These are phyloP conservation scores for Oenanthe oenanthe DNA, from an alignment of 2,113 vertebrate genomes.

Conservation along the genomic window DNA sequence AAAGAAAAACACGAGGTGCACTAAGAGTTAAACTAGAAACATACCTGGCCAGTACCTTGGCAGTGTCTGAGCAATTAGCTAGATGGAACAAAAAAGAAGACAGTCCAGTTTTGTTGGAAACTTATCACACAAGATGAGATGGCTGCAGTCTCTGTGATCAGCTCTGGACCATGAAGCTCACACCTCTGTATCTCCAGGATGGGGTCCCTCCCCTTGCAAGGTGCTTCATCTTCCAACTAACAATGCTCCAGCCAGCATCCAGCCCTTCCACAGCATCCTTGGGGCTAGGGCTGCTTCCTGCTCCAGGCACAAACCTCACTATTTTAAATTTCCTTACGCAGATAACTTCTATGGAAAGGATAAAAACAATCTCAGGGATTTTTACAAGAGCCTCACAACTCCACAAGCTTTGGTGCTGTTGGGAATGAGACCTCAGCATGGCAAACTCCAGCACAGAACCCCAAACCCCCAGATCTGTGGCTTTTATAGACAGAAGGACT, in stretches of 20 bases:
- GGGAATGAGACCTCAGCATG: accelerated
- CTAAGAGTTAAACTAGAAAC: neutral
- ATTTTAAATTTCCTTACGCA: neutral
- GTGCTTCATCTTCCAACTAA: neutral
- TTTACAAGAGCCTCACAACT: neutral
- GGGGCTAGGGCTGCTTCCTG: neutral
- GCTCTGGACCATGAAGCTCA: neutral
- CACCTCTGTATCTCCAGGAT: neutral
- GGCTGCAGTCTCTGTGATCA: accelerated
- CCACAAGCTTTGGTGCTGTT: neutral
- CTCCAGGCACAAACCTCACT: neutral
- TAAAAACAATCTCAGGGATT: neutral
- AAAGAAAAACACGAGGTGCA: neutral
- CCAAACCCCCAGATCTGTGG: neutral
- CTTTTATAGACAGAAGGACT: neutral
- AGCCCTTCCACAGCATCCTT: neutral
- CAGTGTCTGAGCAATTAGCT: neutral
- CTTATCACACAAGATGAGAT: neutral
- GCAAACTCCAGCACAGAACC: neutral
- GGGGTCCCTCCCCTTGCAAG: neutral
- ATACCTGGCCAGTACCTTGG: neutral
- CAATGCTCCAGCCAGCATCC: neutral
- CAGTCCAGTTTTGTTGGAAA: neutral
- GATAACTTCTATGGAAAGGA: neutral
- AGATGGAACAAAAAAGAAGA: too few species aligned